Evolutionary conservation across 2,113 vertebrate genomes (phyloP).

Genomic region (Nyctereutes procyonoides): DNA sequence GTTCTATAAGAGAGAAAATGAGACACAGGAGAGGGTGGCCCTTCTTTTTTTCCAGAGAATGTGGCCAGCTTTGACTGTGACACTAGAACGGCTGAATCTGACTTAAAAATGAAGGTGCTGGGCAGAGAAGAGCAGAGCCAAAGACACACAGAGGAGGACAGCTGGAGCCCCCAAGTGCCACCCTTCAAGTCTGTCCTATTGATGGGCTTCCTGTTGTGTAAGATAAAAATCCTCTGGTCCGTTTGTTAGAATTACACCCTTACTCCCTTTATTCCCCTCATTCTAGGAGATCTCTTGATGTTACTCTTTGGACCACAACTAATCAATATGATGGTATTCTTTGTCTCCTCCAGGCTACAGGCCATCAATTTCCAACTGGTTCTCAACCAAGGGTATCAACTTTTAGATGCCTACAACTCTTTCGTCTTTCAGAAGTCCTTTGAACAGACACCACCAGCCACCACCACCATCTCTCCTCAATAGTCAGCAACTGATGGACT

Average conservation of each 20-base stretch:
- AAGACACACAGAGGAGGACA: background rate
- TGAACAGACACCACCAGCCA: background rate
- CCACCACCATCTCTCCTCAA: background rate
- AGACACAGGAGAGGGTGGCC: background rate
- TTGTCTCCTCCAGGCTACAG: background rate
- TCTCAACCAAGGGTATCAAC: background rate
- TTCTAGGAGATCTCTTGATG: background rate
- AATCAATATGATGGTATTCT: background rate
- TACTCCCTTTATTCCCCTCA: background rate
- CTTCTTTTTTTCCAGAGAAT: background rate
- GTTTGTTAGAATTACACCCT: background rate
- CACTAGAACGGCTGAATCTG: too few species aligned
- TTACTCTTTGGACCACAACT: background rate
- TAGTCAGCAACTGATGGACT: background rate
- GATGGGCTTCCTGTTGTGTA: rapidly evolving
- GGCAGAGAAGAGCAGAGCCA: background rate
- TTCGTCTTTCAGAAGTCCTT: background rate
- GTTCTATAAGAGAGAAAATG: background rate
- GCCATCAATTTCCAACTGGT: background rate
- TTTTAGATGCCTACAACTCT: background rate
- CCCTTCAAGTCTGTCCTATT: background rate
- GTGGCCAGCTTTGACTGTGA: background rate
- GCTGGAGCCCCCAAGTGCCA: background rate
- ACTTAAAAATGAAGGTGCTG: background rate
- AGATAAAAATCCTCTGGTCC: background rate